Percentiles rank a stretch among this genome's conserved stretches.
phyloP scores from a whole-genome alignment of 2,113 vertebrate species.

The Hydropotes inermis region DNA sequence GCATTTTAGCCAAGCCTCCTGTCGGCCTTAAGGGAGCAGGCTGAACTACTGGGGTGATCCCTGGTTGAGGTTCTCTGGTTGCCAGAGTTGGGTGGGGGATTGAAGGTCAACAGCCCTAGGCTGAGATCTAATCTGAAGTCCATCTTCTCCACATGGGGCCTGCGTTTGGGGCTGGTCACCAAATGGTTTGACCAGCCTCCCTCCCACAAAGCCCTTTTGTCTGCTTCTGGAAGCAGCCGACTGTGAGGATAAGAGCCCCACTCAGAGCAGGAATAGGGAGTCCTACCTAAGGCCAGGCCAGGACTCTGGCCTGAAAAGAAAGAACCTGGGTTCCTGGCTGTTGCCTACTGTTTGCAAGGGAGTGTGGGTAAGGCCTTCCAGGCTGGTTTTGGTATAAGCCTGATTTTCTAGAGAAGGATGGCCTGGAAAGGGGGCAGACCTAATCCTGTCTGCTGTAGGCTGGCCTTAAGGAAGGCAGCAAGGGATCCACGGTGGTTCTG shows the following conservation, averaged over 20 bases:
- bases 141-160: fast-evolving
- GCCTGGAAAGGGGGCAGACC: neutral
- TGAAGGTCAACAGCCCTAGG: neutral
- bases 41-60: neutral
- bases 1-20: neutral
- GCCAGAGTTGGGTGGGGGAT: neutral
- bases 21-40: neutral
- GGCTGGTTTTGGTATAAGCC: neutral
- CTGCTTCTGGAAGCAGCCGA: neutral
- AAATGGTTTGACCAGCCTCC: neutral
- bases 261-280: neutral
- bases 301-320: neutral
- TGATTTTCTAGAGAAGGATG: neutral
- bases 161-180: neutral
- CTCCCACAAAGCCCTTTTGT: neutral
- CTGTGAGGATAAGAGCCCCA: fast-evolving
- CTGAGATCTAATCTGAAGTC: too few species aligned
- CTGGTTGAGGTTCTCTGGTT: neutral
- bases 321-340: neutral
- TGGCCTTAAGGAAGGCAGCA: neutral
- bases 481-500: neutral
- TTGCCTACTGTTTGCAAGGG: neutral
- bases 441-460: fast-evolving
- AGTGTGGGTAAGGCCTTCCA: neutral
- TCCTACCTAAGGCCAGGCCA: too few species aligned